Conservation (phyloP, 2,888 invertebrate genomes). For the Lampropteryx suffumata region DNA sequence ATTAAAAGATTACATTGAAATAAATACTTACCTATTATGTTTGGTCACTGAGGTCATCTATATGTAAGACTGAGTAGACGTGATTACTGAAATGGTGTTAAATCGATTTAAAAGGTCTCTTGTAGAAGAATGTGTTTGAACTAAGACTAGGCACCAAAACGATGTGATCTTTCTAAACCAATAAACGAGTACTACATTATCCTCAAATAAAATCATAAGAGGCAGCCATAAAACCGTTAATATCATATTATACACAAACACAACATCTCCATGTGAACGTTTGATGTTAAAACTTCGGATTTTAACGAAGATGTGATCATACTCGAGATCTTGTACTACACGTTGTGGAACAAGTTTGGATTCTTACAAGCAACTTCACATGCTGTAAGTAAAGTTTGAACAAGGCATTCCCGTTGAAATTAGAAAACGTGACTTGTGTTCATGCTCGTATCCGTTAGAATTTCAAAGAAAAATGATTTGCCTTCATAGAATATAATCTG, state of each 20-base stretch:
- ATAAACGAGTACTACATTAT: not conserved
- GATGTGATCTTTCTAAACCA: no score
- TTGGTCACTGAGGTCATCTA: no score
- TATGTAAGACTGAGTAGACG: no score
- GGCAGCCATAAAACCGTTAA: conserved; percentile 3
- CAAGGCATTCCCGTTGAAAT: conserved; percentile 27
- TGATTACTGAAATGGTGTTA: no score
- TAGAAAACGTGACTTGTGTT: conserved; percentile 21
- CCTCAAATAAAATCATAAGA: not conserved
- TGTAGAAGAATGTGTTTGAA: no score
- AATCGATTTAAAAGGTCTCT: no score
- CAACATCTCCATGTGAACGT: conserved; percentile 39
- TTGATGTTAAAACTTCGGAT: conserved; percentile 41
- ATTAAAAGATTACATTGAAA: no score
- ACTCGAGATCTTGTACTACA: conserved; percentile 47
- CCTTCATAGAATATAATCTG: not conserved
- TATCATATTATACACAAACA: conserved; percentile 26
- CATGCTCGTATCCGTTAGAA: conserved; percentile 6
- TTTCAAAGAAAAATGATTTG: conserved; percentile 3
- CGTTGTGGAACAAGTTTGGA: conserved; percentile 37
- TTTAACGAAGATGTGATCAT: no score
- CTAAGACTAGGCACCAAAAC: no score
- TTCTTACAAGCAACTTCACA: conserved; percentile 39
- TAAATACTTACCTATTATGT: no score
- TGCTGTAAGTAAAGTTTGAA: conserved; percentile 34